phyloP scores from a whole-genome alignment of 2,888 invertebrate genomes.

The Conus canariensis region DNA sequence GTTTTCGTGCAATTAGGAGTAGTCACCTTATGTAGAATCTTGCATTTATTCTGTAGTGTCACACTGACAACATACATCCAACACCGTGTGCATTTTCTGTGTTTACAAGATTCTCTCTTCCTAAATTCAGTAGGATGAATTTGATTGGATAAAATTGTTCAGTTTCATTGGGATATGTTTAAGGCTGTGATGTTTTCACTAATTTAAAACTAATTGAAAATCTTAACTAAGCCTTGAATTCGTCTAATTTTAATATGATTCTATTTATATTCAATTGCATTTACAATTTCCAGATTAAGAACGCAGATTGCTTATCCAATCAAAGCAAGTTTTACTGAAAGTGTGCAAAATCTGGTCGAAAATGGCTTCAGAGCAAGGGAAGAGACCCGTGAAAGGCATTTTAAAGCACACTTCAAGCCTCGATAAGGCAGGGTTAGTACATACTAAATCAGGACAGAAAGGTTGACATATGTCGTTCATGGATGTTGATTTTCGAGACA shows the following conservation, averaged over 20 bases:
- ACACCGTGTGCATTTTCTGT: background rate
- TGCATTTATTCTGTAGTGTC: no score
- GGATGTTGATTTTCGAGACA: background rate
- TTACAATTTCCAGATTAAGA: background rate
- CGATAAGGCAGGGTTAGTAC: slow-evolving; percentile 80
- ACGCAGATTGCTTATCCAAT: slow-evolving; percentile 28
- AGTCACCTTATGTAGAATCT: no score
- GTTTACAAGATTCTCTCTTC: slow-evolving; percentile 8
- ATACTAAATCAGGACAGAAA: background rate
- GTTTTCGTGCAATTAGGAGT: no score
- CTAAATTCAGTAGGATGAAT: background rate
- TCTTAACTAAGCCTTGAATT: no score
- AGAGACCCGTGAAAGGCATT: slow-evolving; percentile 93
- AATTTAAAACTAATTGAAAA: background rate
- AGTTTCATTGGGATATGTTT: background rate
- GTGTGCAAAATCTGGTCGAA: slow-evolving; percentile 37
- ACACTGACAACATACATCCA: background rate
- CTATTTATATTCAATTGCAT: background rate
- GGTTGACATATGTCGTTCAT: background rate
- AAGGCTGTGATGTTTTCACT: background rate
- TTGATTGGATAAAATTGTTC: slow-evolving; percentile 14
- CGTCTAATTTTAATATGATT: background rate
- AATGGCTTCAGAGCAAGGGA: slow-evolving; percentile 83
- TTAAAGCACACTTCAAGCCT: slow-evolving; percentile 95
- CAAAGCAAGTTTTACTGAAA: background rate